These are phyloP conservation scores for Melanotaenia pygmaea DNA, from an alignment of 2,797 vertebrate genomes.

Conservation along the genomic window DNA sequence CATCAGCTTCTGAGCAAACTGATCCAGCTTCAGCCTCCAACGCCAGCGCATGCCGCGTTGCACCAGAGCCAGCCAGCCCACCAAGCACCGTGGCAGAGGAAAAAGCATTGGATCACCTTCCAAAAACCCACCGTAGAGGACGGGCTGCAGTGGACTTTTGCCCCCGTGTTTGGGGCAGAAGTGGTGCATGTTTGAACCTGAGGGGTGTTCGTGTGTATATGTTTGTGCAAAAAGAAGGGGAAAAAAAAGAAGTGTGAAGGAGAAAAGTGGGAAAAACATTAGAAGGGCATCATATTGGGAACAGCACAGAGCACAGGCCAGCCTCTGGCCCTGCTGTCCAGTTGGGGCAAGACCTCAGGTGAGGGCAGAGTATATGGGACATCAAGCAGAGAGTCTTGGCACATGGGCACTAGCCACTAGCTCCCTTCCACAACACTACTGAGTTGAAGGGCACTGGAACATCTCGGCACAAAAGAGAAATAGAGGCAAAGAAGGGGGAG, in stretches of 20 bases:
- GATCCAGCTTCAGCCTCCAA: slow-evolving; percentile 67
- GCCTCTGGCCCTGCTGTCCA: slow-evolving; percentile 60
- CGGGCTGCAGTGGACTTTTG: slow-evolving; percentile 71
- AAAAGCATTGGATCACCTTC: slow-evolving; percentile 83
- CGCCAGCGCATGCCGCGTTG: slow-evolving; percentile 73
- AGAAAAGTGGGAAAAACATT: slow-evolving; percentile 30
- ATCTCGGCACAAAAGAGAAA: slow-evolving; percentile 47
- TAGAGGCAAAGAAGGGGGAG: slow-evolving; percentile 29
- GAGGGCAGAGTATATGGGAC: slow-evolving; percentile 74
- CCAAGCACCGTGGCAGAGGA: slow-evolving; percentile 69
- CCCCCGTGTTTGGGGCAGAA: slow-evolving; percentile 51
- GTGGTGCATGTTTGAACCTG: slow-evolving; percentile 59
- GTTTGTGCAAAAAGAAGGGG: slow-evolving; percentile 38
- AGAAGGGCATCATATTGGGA: slow-evolving; percentile 56
- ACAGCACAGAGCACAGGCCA: slow-evolving; percentile 29
- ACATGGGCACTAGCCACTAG: slow-evolving; percentile 66
- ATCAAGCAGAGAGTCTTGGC: slow-evolving; percentile 75
- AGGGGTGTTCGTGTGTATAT: slow-evolving; percentile 37
- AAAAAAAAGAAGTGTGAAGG: slow-evolving; percentile 17
- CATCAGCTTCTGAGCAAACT: slow-evolving; percentile 82
- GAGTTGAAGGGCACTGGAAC: slow-evolving; percentile 80
- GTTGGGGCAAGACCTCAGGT: slow-evolving; percentile 66
- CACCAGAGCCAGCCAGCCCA: slow-evolving; percentile 73
- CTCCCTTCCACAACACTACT: slow-evolving; percentile 63
- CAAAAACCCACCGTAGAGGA: slow-evolving; percentile 79